Conservation (phyloP, 2,113 vertebrate species). For the Pseudorasbora parva region DNA sequence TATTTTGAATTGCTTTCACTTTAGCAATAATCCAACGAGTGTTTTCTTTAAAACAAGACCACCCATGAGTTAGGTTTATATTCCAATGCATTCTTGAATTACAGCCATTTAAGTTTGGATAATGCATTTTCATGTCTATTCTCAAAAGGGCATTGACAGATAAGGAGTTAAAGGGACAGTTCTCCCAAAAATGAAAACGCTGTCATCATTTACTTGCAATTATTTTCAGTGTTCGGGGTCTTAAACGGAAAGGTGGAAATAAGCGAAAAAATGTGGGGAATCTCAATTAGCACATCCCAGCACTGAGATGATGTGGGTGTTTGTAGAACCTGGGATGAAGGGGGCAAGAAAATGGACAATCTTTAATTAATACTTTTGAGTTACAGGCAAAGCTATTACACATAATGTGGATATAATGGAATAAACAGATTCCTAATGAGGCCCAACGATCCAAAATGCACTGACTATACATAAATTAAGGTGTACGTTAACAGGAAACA, state of each 20-base stretch:
- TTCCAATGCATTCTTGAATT: no score
- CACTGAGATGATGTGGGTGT: conserved; percentile 37
- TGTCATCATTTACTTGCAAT: no score
- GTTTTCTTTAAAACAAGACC: no score
- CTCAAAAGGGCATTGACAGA: no score
- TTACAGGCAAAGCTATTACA: conserved; percentile 38
- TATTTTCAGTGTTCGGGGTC: not conserved
- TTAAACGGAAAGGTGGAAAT: not conserved
- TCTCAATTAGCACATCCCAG: conserved; percentile 36
- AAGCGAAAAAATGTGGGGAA: not conserved
- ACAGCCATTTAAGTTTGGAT: no score
- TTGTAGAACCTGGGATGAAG: not conserved
- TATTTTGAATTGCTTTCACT: no score
- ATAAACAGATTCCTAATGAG: not conserved
- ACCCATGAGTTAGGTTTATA: no score
- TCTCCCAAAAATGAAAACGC: no score
- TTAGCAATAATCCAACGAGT: no score
- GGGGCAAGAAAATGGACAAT: conserved; percentile 10
- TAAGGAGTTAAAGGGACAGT: no score
- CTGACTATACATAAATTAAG: not conserved
- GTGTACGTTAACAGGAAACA: not conserved
- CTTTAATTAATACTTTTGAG: conserved; percentile 52
- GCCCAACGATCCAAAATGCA: not conserved
- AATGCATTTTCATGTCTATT: no score
- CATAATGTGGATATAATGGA: conserved; percentile 18